These are phyloP conservation scores for Pseudomyrmex pallidus DNA, from an alignment of 1,140 invertebrate genomes.

Conservation along the genomic window DNA sequence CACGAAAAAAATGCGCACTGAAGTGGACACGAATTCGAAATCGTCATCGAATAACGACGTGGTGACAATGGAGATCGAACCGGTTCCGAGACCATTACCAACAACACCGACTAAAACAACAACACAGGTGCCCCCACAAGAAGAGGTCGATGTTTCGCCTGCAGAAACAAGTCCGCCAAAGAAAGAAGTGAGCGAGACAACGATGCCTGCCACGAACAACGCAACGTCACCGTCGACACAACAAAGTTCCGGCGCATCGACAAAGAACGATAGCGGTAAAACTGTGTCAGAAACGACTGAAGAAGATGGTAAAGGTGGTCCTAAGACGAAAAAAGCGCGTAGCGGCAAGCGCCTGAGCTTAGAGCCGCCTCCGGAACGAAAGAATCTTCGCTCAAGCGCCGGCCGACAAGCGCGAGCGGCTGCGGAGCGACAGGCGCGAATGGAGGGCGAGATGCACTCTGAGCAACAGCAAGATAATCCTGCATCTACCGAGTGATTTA, in stretches of 20 bases:
- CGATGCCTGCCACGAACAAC: slow-evolving; percentile 17
- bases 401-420: slow-evolving; percentile 84
- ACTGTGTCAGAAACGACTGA: slow-evolving; percentile 68
- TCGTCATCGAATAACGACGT: slow-evolving; percentile 35
- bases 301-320: slow-evolving; percentile 77
- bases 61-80: slow-evolving; percentile 48
- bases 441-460: slow-evolving; percentile 79
- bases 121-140: slow-evolving; percentile 13
- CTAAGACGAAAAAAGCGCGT: slow-evolving; percentile 81
- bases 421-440: slow-evolving; percentile 82
- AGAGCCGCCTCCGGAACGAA: slow-evolving; percentile 83
- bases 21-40: slow-evolving; percentile 38
- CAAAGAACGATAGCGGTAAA: slow-evolving; percentile 59
- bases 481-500: slow-evolving; percentile 76
- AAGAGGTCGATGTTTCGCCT: slow-evolving; percentile 28
- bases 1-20: slow-evolving; percentile 73
- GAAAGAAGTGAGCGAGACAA: slow-evolving; percentile 58
- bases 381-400: slow-evolving; percentile 84
- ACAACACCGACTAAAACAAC: slow-evolving; percentile 19
- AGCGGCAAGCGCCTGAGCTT: slow-evolving; percentile 79
- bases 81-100: slow-evolving; percentile 25
- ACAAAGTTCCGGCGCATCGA: slow-evolving; percentile 14
- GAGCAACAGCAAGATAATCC: slow-evolving; percentile 76
- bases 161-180: slow-evolving; percentile 52
- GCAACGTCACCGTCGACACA: slow-evolving; percentile 51